Evolutionary conservation across 2,888 invertebrate genomes (phyloP).

Genomic region (Synergus gifuensis): DNA sequence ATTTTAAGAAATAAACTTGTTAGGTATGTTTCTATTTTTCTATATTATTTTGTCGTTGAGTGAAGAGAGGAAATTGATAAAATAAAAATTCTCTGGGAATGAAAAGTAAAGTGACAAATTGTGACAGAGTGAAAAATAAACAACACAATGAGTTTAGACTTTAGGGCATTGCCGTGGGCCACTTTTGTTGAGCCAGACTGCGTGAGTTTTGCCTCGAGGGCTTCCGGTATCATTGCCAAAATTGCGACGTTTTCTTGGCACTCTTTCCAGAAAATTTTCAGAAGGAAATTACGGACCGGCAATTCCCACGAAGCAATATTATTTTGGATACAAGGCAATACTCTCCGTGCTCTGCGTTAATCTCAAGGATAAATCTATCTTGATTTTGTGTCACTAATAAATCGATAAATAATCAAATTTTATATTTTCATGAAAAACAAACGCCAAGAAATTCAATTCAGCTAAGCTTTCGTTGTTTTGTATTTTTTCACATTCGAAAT

Average conservation of each 20-base stretch:
- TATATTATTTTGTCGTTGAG: not conserved
- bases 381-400: constrained; percentile 49
- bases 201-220: constrained; percentile 52
- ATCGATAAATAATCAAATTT: constrained; percentile 8
- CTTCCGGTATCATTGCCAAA: constrained; percentile 67
- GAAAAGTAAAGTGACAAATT: not conserved
- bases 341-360: not conserved
- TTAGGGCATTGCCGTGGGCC: constrained; percentile 28
- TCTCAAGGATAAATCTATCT: constrained; percentile 25
- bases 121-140: not conserved
- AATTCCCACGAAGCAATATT: constrained; percentile 54
- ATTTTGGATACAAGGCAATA: constrained; percentile 54
- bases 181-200: constrained; percentile 49
- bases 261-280: constrained; percentile 44
- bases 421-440: not conserved
- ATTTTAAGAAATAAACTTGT: not conserved
- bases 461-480: not conserved
- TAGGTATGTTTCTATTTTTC: not conserved
- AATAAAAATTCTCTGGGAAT: not conserved
- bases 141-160: not conserved
- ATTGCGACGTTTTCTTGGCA: constrained; percentile 66
- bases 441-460: not conserved
- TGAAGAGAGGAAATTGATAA: not conserved
- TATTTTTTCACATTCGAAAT: too few relatives aligned
- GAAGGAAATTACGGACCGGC: constrained; percentile 44